phyloP scores from a whole-genome alignment of 2,888 invertebrate genomes.

The Aphodius granarius region DNA sequence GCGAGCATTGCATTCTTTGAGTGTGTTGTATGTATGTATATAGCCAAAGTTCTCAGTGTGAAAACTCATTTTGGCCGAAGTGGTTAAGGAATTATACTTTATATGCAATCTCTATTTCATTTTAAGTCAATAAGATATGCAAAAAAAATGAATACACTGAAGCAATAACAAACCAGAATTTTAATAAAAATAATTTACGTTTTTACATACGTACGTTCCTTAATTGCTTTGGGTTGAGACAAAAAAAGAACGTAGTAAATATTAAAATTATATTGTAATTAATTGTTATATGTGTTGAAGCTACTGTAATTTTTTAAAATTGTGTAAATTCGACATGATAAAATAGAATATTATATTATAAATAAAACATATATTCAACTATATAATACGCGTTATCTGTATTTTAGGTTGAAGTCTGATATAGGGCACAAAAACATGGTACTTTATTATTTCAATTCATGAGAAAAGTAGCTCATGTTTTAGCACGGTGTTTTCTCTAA shows the following conservation, averaged over 20 bases:
- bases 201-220: background rate
- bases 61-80: background rate
- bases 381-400: too few species aligned
- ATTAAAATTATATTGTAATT: background rate
- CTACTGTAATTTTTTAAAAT: background rate
- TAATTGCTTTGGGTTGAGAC: background rate
- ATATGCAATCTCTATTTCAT: too few species aligned
- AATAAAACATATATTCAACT: background rate
- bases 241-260: background rate
- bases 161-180: background rate
- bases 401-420: too few species aligned
- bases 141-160: too few species aligned
- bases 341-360: background rate
- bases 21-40: background rate
- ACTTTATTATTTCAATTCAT: too few species aligned
- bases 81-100: background rate
- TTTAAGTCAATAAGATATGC: too few species aligned
- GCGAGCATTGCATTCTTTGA: background rate
- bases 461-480: too few species aligned
- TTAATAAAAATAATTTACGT: background rate
- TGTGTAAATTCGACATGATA: background rate
- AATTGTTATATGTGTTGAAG: background rate
- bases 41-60: background rate
- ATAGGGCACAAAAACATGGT: too few species aligned
- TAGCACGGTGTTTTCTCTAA: too few species aligned